Evolutionary conservation across 92 coral and sea anemone species (phyloP).

Genomic region (Diadumene lineata): DNA sequence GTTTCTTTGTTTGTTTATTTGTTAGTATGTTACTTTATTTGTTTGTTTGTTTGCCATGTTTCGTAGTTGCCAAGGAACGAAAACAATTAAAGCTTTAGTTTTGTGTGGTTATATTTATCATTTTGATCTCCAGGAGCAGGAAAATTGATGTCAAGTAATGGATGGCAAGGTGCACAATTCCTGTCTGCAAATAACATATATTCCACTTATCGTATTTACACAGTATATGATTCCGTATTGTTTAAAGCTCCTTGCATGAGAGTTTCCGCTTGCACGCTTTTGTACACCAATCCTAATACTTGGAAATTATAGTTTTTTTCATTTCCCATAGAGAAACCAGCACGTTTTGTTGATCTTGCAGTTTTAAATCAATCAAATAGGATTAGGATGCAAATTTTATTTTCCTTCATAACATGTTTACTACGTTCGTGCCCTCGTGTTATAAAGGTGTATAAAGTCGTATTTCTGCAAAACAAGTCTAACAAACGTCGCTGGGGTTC

Average conservation of each 20-base stretch:
- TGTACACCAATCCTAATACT: too few relatives aligned
- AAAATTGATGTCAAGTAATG: background rate
- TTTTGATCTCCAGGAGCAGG: background rate
- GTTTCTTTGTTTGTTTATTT: too few relatives aligned
- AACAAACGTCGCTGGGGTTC: too few relatives aligned
- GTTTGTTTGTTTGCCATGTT: too few relatives aligned
- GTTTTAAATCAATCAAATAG: background rate
- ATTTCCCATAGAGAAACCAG: conserved; percentile 2
- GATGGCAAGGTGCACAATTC: background rate
- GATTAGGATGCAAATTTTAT: background rate
- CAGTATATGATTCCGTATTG: background rate
- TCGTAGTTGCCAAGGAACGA: too few relatives aligned
- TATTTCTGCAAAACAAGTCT: background rate
- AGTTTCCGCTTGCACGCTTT: too few relatives aligned
- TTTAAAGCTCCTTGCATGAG: background rate
- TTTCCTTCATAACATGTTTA: background rate
- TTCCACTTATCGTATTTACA: background rate
- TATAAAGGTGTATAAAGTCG: background rate
- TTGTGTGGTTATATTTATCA: too few relatives aligned
- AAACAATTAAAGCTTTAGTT: too few relatives aligned
- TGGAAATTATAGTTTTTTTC: background rate
- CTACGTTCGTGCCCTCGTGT: too few relatives aligned
- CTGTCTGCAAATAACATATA: background rate
- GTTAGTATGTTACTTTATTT: too few relatives aligned
- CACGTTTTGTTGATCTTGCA: conserved; percentile 6